Base-by-base conservation (phyloP, 1,140 invertebrate genomes). In the Pararge aegeria region DNA sequence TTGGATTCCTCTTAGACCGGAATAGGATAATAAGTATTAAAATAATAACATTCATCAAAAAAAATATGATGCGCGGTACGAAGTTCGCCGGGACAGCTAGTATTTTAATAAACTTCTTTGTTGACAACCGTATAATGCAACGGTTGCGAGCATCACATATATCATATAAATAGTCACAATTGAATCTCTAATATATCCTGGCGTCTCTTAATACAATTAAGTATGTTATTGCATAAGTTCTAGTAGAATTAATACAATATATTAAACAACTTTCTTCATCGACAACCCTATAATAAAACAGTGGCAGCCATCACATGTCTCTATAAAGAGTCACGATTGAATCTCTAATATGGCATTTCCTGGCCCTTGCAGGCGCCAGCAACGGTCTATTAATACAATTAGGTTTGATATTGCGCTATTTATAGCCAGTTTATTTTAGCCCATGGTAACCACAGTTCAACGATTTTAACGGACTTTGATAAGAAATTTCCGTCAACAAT, bases 311-410 rank as follows among this genome's bases (percentile, higher is more conserved):
- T 18, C 40, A 38, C 40, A 55, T 49, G 46, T 49, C 40, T 46
- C 20, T 46, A 46, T 55, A 55, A 55, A 55, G 42, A 46, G 42
- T 19, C 46, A 54, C 53, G 53, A 55, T 46, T 55, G 53, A 20
- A 46, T 55, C 21, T 55, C 53, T 55, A 55, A 55, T 55, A 48
- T 46, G 53, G 53, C 42, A 55, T 55, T 55, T 55, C 53, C 53
- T 55, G 53, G 53, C 53, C 42, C 20, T 30, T 21, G 53, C 53
- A 29, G 46, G 46, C 46, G 46, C 46, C 46, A 12, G 44, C 44
- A n/a, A n/a, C n/a, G 20, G 46, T 21, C 46, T 49, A 49, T 49
- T 49, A 49, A 49, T 49, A 49, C 20, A 46, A 46, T 20, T 21
- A 46, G 44, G 10, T 19, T 1, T 18, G 38, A 19, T 19, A 42